Evolutionary conservation across 2,797 vertebrate genomes (phyloP).

Genomic region (Galago senegalensis): DNA sequence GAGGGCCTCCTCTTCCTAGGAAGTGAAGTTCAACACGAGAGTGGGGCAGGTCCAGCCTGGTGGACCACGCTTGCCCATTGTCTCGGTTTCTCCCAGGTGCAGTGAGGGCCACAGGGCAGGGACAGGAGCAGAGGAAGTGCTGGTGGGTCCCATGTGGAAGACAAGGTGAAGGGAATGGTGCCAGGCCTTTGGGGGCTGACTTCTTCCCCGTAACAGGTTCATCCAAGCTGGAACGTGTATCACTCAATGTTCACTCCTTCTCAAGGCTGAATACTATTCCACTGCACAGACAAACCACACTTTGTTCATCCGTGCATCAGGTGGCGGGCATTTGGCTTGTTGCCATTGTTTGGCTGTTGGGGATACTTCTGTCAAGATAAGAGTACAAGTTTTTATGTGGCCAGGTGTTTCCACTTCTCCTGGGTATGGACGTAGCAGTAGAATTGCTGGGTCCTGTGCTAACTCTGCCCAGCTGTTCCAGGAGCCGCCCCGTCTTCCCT

Average conservation of each 20-base stretch:
- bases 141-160: neutral
- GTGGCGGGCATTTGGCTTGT: rapidly evolving
- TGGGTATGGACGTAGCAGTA: rapidly evolving
- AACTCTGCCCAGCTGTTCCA: neutral
- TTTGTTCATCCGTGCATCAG: neutral
- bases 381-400: neutral
- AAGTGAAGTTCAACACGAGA: neutral
- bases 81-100: neutral
- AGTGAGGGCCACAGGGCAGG: neutral
- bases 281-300: rapidly evolving
- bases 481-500: rapidly evolving
- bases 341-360: neutral
- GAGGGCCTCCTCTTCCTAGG: neutral
- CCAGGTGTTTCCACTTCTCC: neutral
- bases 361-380: rapidly evolving
- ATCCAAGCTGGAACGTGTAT: rapidly evolving
- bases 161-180: neutral
- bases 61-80: neutral
- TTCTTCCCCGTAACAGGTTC: neutral
- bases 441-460: neutral
- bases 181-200: neutral
- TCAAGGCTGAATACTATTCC: neutral
- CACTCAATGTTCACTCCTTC: neutral
- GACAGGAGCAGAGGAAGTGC: neutral
- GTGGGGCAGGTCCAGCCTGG: neutral